Percentiles rank a stretch among this genome's conserved stretches.
Conservation (phyloP, 1,140 invertebrate genomes). For the Trichogramma pretiosum region DNA sequence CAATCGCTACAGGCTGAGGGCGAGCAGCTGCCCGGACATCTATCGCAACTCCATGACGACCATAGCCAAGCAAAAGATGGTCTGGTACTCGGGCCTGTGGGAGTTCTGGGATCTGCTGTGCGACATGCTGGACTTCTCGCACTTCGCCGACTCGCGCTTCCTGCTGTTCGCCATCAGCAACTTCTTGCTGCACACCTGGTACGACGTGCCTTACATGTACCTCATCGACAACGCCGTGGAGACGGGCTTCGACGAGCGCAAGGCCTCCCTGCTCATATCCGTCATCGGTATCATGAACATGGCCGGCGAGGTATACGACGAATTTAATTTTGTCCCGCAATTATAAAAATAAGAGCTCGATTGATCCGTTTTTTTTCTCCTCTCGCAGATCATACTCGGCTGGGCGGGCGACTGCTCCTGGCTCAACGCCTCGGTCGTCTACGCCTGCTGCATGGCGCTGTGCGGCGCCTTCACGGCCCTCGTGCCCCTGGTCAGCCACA, state of each 20-base stretch:
- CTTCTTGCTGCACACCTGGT: slow-evolving; percentile 79
- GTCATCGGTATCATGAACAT: slow-evolving; percentile 80
- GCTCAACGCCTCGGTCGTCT: slow-evolving; percentile 65
- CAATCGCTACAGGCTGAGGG: slow-evolving; percentile 67
- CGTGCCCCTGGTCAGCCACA: slow-evolving; percentile 54
- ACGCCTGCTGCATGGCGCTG: slow-evolving; percentile 68
- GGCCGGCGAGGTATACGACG: slow-evolving; percentile 63
- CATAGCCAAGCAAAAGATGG: slow-evolving; percentile 68
- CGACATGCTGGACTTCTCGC: slow-evolving; percentile 72
- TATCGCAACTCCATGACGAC: slow-evolving; percentile 80
- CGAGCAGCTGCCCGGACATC: slow-evolving; percentile 81
- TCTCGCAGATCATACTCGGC: slow-evolving; percentile 72
- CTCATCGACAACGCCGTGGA: slow-evolving; percentile 66
- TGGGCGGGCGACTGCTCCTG: slow-evolving; percentile 75
- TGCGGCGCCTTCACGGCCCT: slow-evolving; percentile 64
- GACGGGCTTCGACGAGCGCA: slow-evolving; percentile 62
- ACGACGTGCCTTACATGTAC: slow-evolving; percentile 82
- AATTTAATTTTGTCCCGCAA: slow-evolving; percentile 11
- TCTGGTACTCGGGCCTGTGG: slow-evolving; percentile 64
- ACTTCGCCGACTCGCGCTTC: slow-evolving; percentile 65
- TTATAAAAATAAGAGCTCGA: too few relatives aligned
- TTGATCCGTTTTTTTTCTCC: too few relatives aligned
- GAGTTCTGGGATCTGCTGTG: slow-evolving; percentile 67
- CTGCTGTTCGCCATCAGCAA: slow-evolving; percentile 76
- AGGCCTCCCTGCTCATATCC: slow-evolving; percentile 72